phyloP scores from a whole-genome alignment of 2,113 vertebrate species.

The Limnothrissa miodon region DNA sequence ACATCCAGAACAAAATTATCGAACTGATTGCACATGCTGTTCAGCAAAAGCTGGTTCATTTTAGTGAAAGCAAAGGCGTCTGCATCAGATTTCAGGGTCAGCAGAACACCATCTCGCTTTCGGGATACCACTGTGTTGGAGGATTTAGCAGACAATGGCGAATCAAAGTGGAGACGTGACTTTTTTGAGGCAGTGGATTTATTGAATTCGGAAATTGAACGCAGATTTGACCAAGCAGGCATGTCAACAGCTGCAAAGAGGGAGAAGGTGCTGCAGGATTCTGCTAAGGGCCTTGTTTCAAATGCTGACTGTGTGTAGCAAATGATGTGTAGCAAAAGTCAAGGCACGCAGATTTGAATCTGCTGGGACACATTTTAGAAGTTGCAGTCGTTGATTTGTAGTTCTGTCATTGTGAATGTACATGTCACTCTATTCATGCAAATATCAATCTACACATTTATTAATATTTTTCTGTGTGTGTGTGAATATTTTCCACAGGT shows the following conservation, averaged over 20 bases:
- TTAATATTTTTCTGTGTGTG: too few relatives aligned
- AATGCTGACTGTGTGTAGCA: too few relatives aligned
- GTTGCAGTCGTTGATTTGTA: too few relatives aligned
- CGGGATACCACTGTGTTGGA: not conserved
- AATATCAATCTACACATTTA: too few relatives aligned
- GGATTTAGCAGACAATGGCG: not conserved
- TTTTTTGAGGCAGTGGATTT: not conserved
- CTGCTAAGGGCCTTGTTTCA: not conserved
- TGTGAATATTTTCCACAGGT: too few relatives aligned
- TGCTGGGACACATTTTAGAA: too few relatives aligned
- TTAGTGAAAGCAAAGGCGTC: not conserved
- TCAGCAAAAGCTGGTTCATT: too few relatives aligned
- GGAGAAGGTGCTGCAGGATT: not conserved
- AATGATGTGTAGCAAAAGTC: too few relatives aligned
- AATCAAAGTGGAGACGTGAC: not conserved
- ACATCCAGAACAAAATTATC: constrained; percentile 39
- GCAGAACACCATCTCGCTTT: not conserved
- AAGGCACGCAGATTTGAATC: too few relatives aligned
- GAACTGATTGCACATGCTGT: too few relatives aligned
- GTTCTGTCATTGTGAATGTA: too few relatives aligned
- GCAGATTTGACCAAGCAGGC: not conserved
- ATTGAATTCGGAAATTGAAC: not conserved
- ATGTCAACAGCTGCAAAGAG: not conserved
- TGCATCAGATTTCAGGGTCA: not conserved
- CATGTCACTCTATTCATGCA: too few relatives aligned